These are phyloP conservation scores for Hemaris fuciformis DNA, from an alignment of 2,888 invertebrate species.

Conservation along the genomic window DNA sequence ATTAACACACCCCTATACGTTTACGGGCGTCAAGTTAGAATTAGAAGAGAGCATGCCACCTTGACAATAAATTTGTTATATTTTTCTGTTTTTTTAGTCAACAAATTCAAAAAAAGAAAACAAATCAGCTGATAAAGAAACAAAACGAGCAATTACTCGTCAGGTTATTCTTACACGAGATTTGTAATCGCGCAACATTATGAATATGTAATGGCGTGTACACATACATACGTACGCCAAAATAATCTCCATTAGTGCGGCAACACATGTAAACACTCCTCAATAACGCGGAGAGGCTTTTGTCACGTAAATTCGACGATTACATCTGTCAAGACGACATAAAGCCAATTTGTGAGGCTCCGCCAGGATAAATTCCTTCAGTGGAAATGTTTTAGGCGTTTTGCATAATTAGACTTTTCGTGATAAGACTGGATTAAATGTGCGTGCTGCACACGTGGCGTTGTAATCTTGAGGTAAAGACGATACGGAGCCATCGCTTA, in stretches of 20 bases:
- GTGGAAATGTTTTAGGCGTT: slow-evolving; percentile 12
- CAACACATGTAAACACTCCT: slow-evolving; percentile 38
- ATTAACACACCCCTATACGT: too few species aligned
- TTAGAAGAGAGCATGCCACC: too few species aligned
- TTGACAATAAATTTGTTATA: too few species aligned
- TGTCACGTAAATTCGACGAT: slow-evolving; percentile 59
- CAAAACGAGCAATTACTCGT: not conserved
- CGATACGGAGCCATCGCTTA: not conserved
- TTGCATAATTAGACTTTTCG: slow-evolving; percentile 12
- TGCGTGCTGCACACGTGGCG: not conserved
- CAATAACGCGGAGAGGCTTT: slow-evolving; percentile 44
- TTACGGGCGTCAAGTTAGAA: too few species aligned
- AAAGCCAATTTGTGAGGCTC: slow-evolving; percentile 50
- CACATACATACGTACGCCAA: slow-evolving; percentile 4
- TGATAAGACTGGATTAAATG: slow-evolving; percentile 7
- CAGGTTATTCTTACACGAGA: not conserved
- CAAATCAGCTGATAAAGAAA: not conserved
- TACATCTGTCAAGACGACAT: slow-evolving; percentile 60
- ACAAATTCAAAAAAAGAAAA: too few species aligned
- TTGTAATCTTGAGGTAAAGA: not conserved
- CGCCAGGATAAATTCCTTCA: slow-evolving; percentile 35
- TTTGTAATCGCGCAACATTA: not conserved
- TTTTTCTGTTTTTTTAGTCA: too few species aligned
- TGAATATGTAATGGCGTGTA: slow-evolving; percentile 8
- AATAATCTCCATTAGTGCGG: slow-evolving; percentile 29